These are phyloP conservation scores for Taenioides sp. DNA, from an alignment of 2,797 vertebrate species.

Conservation along the genomic window DNA sequence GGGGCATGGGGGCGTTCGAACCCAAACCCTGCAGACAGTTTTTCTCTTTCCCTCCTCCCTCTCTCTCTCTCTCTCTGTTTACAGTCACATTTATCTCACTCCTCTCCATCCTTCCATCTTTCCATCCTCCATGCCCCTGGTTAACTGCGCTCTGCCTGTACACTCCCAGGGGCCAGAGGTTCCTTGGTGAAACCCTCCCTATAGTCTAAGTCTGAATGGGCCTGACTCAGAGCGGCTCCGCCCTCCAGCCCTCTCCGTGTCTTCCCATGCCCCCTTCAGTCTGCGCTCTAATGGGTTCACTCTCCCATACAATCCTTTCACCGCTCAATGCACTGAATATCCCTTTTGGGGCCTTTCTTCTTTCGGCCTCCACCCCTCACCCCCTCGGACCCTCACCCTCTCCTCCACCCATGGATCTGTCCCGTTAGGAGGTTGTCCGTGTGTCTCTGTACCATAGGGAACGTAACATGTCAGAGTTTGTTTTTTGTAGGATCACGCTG, in stretches of 20 bases:
- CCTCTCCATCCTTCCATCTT: conserved; percentile 3
- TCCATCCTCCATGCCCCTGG: conserved; percentile 10
- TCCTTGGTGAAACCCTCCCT: conserved; percentile 43
- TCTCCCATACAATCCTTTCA: conserved; percentile 73
- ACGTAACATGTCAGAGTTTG: conserved; percentile 71
- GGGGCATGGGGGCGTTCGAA: too few species aligned
- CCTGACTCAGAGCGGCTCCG: conserved; percentile 50
- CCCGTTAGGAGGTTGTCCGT: conserved; percentile 82
- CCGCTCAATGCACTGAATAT: conserved; percentile 77
- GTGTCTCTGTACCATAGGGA: conserved; percentile 80
- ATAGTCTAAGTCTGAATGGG: conserved; percentile 42
- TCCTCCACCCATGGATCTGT: conserved; percentile 55
- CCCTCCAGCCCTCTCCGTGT: conserved; percentile 50
- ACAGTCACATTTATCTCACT: not conserved
- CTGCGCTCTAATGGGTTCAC: conserved; percentile 67
- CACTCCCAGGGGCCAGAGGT: conserved; percentile 49
- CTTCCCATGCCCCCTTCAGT: conserved; percentile 68
- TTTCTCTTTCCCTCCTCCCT: not conserved
- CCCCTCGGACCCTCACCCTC: conserved; percentile 18
- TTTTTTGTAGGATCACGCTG: conserved; percentile 64
- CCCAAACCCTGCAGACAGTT: not conserved
- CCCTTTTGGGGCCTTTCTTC: conserved; percentile 62
- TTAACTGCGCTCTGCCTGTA: conserved; percentile 31
- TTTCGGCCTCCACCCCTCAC: conserved; percentile 31
- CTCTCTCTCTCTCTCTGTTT: not conserved